These are phyloP conservation scores for Mimumesa dahlbomi DNA, from an alignment of 2,888 invertebrate species.

Conservation along the genomic window DNA sequence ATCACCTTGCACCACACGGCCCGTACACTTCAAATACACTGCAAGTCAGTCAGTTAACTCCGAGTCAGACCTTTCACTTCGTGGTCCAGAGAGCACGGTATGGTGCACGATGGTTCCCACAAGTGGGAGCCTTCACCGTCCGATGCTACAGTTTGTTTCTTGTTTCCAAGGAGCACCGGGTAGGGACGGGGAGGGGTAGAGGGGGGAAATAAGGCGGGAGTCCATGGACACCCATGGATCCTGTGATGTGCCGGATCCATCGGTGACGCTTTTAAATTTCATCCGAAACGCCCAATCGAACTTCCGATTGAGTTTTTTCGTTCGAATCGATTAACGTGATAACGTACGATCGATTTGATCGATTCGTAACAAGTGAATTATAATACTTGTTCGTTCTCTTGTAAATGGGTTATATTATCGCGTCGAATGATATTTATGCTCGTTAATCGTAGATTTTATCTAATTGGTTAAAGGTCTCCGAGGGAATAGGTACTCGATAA, in stretches of 20 bases:
- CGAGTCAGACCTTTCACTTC: conserved; percentile 79
- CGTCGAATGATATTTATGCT: no score
- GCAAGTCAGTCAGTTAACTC: conserved; percentile 72
- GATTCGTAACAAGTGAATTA: no score
- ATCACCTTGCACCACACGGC: conserved; percentile 60
- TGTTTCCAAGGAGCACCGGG: conserved; percentile 52
- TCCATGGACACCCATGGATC: conserved; percentile 49
- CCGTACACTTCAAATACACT: conserved; percentile 64
- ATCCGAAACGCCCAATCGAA: not conserved
- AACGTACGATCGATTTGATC: no score
- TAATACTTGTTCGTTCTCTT: no score
- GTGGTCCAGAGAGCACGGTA: conserved; percentile 79
- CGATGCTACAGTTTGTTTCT: conserved; percentile 73
- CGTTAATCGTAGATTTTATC: not conserved
- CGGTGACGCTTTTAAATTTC: conserved; percentile 4
- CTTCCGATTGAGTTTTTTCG: no score
- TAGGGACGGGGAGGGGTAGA: not conserved
- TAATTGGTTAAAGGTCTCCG: no score
- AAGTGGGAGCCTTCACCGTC: conserved; percentile 73
- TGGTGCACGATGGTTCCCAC: conserved; percentile 78
- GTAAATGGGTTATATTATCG: no score
- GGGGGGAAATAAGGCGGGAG: conserved; percentile 22
- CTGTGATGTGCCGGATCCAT: conserved; percentile 15
- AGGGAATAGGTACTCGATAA: no score
- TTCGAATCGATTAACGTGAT: no score